Evolutionary conservation across 92 coral and sea anemone genomes (phyloP).

Genomic region (Zoanthus sansibaricus): DNA sequence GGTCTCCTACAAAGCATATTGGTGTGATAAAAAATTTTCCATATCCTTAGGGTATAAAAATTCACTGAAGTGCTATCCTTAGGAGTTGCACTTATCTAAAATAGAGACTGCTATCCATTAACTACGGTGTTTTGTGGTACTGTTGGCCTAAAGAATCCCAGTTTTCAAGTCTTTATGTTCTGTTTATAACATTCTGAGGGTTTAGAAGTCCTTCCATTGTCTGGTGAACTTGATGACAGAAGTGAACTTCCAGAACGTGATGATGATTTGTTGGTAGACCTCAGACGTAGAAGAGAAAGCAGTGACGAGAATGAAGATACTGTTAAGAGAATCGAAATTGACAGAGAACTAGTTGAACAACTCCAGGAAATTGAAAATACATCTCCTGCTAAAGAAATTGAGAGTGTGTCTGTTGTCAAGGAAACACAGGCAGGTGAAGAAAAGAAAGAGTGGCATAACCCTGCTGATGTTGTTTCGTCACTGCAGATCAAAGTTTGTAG

Average conservation of each 20-base stretch:
- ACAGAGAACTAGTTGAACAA: conserved; percentile 15
- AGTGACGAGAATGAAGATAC: conserved; percentile 29
- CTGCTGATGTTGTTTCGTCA: conserved; percentile 27
- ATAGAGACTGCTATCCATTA: too few relatives aligned
- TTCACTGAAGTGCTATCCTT: too few relatives aligned
- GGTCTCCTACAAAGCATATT: too few relatives aligned
- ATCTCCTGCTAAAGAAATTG: conserved; percentile 33
- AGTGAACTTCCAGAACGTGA: conserved; percentile 12
- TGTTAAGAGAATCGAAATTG: conserved; percentile 21
- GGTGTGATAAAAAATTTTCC: too few relatives aligned
- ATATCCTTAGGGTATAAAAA: too few relatives aligned
- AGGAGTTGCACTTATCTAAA: too few relatives aligned
- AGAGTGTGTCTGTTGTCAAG: conserved; percentile 39
- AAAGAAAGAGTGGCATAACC: conserved; percentile 33
- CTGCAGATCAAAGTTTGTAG: conserved; percentile 50
- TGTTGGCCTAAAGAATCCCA: too few relatives aligned
- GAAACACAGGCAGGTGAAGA: conserved; percentile 21
- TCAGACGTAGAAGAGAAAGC: conserved; percentile 26
- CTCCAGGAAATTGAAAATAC: conserved; percentile 65
- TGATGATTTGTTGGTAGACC: conserved; percentile 9
- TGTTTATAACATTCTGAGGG: conserved; percentile 20
- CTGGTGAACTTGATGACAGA: conserved; percentile 17
- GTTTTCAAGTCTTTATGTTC: too few relatives aligned
- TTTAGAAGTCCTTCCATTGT: conserved; percentile 26
- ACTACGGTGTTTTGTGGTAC: too few relatives aligned